These are phyloP conservation scores for Sceloporus undulatus DNA, from an alignment of 2,113 vertebrate species.

Conservation along the genomic window DNA sequence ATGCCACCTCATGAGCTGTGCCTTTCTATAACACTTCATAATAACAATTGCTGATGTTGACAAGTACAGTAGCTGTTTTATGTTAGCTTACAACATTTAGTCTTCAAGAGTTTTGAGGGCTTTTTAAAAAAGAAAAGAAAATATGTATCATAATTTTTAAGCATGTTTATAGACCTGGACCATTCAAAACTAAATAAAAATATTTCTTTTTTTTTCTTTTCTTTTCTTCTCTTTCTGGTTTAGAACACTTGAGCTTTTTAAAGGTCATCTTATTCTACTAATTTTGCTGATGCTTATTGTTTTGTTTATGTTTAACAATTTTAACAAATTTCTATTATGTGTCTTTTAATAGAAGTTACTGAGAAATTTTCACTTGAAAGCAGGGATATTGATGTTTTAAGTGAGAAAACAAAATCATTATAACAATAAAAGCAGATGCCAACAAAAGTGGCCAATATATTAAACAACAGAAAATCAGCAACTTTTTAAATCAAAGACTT, in stretches of 20 bases:
- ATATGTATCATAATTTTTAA: too few relatives aligned
- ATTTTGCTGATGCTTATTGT: not conserved
- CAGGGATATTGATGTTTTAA: not conserved
- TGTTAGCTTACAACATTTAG: too few relatives aligned
- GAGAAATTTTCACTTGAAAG: not conserved
- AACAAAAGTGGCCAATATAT: not conserved
- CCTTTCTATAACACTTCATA: not conserved
- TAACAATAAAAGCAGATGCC: not conserved
- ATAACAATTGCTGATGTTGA: not conserved
- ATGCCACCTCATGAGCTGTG: too few relatives aligned
- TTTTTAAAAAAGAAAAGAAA: not conserved
- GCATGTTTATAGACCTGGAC: not conserved
- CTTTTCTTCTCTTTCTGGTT: not conserved
- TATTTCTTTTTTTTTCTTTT: too few relatives aligned
- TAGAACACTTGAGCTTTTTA: not conserved
- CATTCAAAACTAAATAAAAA: not conserved
- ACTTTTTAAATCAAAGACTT: not conserved
- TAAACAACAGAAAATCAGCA: not conserved
- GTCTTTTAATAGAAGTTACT: not conserved
- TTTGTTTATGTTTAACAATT: not conserved
- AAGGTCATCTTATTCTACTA: not conserved
- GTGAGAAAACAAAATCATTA: not conserved
- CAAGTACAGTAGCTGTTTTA: not conserved
- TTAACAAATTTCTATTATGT: not conserved
- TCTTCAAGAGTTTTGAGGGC: not conserved